phyloP scores from a whole-genome alignment of 2,888 invertebrate species.

The Galeopsomyia nigrocyanea region DNA sequence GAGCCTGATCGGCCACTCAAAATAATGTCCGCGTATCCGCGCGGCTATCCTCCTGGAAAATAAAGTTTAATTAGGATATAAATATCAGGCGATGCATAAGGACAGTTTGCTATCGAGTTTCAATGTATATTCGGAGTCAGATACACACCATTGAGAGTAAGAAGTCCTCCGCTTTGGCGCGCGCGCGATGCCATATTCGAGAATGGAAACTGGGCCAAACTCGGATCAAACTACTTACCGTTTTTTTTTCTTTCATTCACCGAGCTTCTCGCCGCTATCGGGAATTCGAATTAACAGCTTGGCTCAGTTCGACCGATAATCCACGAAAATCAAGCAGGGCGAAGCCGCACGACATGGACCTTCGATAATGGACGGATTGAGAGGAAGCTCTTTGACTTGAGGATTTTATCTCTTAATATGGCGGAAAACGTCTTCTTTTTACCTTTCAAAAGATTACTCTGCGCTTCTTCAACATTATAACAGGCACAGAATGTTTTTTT shows the following conservation, averaged over 20 bases:
- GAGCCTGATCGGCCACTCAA: no score
- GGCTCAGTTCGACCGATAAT: conserved; percentile 49
- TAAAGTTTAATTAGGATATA: conserved; percentile 22
- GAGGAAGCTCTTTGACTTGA: conserved; percentile 9
- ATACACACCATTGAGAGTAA: background rate
- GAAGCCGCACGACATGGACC: conserved; percentile 8
- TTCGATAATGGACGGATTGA: conserved; percentile 15
- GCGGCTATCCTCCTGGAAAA: background rate
- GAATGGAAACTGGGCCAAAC: conserved; percentile 52
- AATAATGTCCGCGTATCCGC: no score
- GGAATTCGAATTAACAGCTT: conserved; percentile 52
- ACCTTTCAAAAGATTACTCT: no score
- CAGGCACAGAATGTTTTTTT: no score
- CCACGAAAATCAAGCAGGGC: conserved; percentile 43
- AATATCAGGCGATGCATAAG: conserved; percentile 23
- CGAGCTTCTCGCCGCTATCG: conserved; percentile 30
- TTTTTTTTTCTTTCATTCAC: conserved; percentile 14
- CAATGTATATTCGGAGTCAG: conserved; percentile 1
- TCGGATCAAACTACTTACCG: conserved; percentile 46
- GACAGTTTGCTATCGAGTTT: background rate
- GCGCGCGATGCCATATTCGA: conserved; percentile 23
- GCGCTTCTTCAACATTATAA: no score
- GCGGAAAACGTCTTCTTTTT: no score
- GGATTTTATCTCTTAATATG: background rate
- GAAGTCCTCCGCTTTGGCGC: background rate